Evolutionary conservation across 2,888 invertebrate genomes (phyloP).

Genomic region (Biston betularia): DNA sequence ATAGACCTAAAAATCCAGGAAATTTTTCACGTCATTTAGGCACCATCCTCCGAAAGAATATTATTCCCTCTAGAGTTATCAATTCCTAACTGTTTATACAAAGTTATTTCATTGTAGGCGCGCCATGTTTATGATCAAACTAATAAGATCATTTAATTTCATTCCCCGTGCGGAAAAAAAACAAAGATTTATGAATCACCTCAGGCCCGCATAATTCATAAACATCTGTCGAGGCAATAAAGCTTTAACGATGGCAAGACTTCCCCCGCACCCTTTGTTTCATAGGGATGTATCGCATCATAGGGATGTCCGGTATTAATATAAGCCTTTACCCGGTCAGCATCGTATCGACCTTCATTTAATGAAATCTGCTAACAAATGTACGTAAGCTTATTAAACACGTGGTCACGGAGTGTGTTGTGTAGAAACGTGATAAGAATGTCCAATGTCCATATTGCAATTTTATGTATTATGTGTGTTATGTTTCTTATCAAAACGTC

Average conservation of each 20-base stretch:
- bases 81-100: constrained; percentile 1
- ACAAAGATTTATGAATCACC: constrained; percentile 63
- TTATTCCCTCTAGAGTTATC: not conserved
- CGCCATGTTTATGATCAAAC: constrained; percentile 44
- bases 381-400: constrained; percentile 39
- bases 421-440: constrained; percentile 37
- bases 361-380: constrained; percentile 41
- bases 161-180: constrained; percentile 54
- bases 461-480: too few species aligned
- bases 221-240: constrained; percentile 71
- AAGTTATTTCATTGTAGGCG: constrained; percentile 22
- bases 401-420: constrained; percentile 22
- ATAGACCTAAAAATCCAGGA: too few species aligned
- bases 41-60: not conserved
- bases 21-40: not conserved
- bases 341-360: constrained; percentile 37
- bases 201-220: constrained; percentile 68
- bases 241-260: constrained; percentile 68
- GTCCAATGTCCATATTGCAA: not conserved
- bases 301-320: constrained; percentile 33
- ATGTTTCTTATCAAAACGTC: too few species aligned
- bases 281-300: constrained; percentile 40
- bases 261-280: constrained; percentile 51
- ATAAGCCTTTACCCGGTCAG: constrained; percentile 35
- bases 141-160: constrained; percentile 49